phyloP scores from a whole-genome alignment of 2,113 vertebrate genomes.

The Taurulus bubalis region DNA sequence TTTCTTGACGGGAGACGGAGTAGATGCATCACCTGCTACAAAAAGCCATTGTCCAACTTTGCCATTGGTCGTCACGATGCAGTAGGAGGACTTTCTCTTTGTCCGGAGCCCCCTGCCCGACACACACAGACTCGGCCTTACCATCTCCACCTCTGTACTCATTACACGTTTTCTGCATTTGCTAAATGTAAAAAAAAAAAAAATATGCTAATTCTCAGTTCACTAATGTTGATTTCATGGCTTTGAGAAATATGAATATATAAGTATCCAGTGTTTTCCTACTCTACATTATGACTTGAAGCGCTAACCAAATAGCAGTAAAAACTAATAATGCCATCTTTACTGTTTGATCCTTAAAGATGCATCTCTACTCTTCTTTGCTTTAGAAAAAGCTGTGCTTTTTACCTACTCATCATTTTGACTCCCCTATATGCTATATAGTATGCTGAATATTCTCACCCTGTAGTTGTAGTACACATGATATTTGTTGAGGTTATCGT shows the following conservation, averaged over 20 bases:
- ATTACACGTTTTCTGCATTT: conserved; percentile 15
- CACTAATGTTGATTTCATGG: conserved; percentile 15
- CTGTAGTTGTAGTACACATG: conserved; percentile 54
- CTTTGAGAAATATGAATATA: conserved; percentile 1
- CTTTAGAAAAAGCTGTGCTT: conserved; percentile 8
- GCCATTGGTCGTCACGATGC: conserved; percentile 25
- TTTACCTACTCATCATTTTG: conserved; percentile 3
- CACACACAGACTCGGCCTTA: conserved; percentile 63
- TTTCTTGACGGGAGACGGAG: conserved; percentile 25
- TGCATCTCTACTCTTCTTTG: neutral
- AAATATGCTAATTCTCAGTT: neutral
- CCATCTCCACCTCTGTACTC: conserved; percentile 31
- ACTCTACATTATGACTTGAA: conserved; percentile 16
- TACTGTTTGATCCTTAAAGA: neutral
- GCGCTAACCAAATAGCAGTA: neutral
- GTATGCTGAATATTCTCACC: neutral
- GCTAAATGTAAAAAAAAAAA: neutral
- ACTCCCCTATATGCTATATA: neutral
- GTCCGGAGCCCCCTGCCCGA: conserved; percentile 6
- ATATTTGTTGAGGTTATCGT: neutral
- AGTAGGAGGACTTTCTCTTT: conserved; percentile 16
- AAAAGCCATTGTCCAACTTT: conserved; percentile 29
- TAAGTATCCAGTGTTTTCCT: conserved; percentile 5
- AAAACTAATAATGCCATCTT: neutral
- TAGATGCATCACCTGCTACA: conserved; percentile 9